Evolutionary conservation across 1,140 invertebrate genomes (phyloP), one percentile per base, ranked within the genome.

Genomic region (Camponotus floridanus): DNA sequence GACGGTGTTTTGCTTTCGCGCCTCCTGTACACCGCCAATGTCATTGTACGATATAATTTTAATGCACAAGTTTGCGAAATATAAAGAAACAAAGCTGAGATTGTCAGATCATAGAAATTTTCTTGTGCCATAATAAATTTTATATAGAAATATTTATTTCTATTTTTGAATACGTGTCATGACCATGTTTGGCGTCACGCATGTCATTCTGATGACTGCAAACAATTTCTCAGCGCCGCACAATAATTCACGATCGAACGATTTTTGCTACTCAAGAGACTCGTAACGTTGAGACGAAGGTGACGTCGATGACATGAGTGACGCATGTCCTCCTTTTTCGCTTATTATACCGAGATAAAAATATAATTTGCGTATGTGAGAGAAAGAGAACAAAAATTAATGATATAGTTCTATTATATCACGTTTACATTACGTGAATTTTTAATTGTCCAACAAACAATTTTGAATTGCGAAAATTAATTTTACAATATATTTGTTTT

Each of bases 171-270:
- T 67, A 76, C 36, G 7, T 76, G 59, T 76, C 59, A 76, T 51
- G 48, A 76, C 39, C 62, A 76, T 11, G 57, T 42, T 13, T 21
- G 21, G 45, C 13, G 33, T 76, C 57, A 36, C 59, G 70, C 59
- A 57, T 62, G 57, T 76, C 73, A 74, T 8, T 48, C 61, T 59
- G 55, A 3, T 55, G 15, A 36, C 71, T 36, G 71, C 81, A 85
- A 85, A 85, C 71, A 85, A 85, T 85, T 85, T 85, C 61, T 85
- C 81, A 76, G 62, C 45, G 81, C 21, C 45, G 71, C 45, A 85
- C 45, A 48, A 48, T 85, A 85, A 85, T 85, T 65, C 71, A 85
- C 73, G 81, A 85, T 85, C 67, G 57, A 78, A 71, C 31, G 64
- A 13, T n/a, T 13, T 31, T 26, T 45, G 73, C 55, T 39, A 78